Evolutionary conservation across 1,140 invertebrate genomes (phyloP).

Genomic region (Bombus confusus): DNA sequence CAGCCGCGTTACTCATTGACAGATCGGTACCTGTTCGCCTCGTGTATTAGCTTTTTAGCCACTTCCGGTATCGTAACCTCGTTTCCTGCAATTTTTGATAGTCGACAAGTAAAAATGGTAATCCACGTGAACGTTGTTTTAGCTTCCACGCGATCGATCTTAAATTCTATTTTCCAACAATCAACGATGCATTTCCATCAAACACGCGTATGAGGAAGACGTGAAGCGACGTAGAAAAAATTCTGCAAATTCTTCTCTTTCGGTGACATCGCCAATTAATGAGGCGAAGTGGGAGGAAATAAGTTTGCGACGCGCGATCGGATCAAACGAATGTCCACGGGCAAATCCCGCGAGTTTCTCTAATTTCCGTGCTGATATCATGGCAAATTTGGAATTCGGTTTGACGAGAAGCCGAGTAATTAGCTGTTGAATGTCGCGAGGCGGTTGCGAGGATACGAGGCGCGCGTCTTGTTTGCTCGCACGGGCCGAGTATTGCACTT

Average conservation of each 20-base stretch:
- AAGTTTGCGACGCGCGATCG: too few species aligned
- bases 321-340: conserved; percentile 12
- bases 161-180: too few species aligned
- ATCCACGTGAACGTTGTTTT: too few species aligned
- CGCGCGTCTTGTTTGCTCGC: conserved; percentile 42
- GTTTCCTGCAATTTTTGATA: too few species aligned
- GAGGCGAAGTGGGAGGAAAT: too few species aligned
- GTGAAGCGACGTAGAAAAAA: accelerated
- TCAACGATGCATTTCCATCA: too few species aligned
- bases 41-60: too few species aligned
- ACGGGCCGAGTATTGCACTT: conserved; percentile 37
- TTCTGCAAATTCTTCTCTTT: not conserved
- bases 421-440: conserved; percentile 52
- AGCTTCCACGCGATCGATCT: too few species aligned
- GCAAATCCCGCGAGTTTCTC: not conserved
- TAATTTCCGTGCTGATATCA: conserved; percentile 48
- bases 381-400: conserved; percentile 51
- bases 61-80: too few species aligned
- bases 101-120: too few species aligned
- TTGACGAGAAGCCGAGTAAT: conserved; percentile 51
- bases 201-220: not conserved
- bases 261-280: not conserved
- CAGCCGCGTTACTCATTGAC: not conserved
- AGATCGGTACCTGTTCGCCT: too few species aligned
- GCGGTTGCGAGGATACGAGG: conserved; percentile 28